Conservation (phyloP, 37 sponge, comb jelly and placozoan genomes). For the Chondrilla cf. caribensis region DNA sequence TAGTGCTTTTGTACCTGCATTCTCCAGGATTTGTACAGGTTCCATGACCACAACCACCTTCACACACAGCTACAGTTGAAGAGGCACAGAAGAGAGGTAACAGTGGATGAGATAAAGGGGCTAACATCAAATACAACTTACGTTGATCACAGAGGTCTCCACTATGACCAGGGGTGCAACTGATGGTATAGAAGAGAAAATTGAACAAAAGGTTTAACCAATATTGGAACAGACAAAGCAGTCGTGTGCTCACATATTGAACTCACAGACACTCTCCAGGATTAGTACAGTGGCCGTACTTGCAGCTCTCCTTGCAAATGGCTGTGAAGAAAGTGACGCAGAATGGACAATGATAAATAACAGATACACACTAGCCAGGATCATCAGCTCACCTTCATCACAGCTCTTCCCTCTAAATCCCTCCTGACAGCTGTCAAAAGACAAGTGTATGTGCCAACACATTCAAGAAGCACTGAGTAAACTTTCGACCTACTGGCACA, state of each 20-base stretch:
- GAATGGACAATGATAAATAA: too few relatives aligned
- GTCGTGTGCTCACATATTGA: too few relatives aligned
- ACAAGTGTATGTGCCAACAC: too few relatives aligned
- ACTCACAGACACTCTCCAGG: constrained; percentile 35
- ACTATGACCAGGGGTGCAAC: too few relatives aligned
- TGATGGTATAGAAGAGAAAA: neutral
- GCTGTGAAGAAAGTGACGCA: constrained; percentile 16
- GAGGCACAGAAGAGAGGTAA: neutral
- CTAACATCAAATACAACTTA: too few relatives aligned
- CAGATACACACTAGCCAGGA: too few relatives aligned
- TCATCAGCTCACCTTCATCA: neutral
- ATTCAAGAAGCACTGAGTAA: too few relatives aligned
- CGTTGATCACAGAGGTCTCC: too few relatives aligned
- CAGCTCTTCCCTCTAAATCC: neutral
- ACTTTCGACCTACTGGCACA: neutral
- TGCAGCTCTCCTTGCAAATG: constrained; percentile 30
- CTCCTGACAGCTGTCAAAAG: neutral
- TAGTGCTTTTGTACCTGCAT: too few relatives aligned
- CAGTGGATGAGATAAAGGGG: too few relatives aligned
- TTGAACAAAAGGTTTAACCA: too few relatives aligned
- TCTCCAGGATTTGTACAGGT: constrained; percentile 3
- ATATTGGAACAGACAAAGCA: too few relatives aligned
- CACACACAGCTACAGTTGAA: neutral
- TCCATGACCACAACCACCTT: neutral
- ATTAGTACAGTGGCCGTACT: constrained; percentile 15